Evolutionary conservation across 2,888 invertebrate species (phyloP).

Genomic region (Ophioninae sp.): DNA sequence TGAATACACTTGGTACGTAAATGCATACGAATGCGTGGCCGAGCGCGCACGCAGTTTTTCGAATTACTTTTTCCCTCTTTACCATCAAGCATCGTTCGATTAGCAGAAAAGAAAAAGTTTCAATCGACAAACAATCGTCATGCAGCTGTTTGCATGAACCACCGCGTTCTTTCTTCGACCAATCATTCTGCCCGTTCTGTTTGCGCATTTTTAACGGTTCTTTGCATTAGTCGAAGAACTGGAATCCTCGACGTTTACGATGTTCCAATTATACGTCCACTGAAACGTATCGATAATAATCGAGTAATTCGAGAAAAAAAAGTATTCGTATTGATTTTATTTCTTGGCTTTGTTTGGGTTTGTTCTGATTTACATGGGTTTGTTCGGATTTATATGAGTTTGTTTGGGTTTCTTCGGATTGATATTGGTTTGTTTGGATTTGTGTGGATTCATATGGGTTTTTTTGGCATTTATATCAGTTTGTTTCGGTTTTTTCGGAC

Average conservation of each 20-base stretch:
- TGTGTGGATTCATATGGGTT: too few species aligned
- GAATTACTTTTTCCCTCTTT: slow-evolving; percentile 57
- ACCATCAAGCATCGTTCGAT: slow-evolving; percentile 67
- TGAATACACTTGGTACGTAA: not conserved
- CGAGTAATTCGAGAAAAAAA: not conserved
- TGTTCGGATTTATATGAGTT: too few species aligned
- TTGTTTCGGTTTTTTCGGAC: too few species aligned
- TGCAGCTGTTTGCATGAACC: slow-evolving; percentile 25
- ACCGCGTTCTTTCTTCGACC: not conserved
- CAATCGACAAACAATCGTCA: slow-evolving; percentile 32
- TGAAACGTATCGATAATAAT: not conserved
- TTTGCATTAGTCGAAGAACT: not conserved
- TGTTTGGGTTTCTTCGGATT: too few species aligned
- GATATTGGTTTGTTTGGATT: too few species aligned
- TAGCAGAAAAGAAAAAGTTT: slow-evolving; percentile 29
- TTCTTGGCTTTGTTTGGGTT: too few species aligned
- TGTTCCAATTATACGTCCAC: not conserved
- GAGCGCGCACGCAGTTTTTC: slow-evolving; percentile 39
- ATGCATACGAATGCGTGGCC: slow-evolving; percentile 13
- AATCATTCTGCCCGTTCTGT: slow-evolving; percentile 14
- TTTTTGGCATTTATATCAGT: too few species aligned
- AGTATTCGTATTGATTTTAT: too few species aligned
- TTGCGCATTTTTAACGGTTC: slow-evolving; percentile 14
- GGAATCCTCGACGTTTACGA: not conserved
- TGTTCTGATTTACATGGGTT: too few species aligned